Base-by-base conservation (phyloP, 2,113 vertebrate species). In the Megalops atlanticus region DNA sequence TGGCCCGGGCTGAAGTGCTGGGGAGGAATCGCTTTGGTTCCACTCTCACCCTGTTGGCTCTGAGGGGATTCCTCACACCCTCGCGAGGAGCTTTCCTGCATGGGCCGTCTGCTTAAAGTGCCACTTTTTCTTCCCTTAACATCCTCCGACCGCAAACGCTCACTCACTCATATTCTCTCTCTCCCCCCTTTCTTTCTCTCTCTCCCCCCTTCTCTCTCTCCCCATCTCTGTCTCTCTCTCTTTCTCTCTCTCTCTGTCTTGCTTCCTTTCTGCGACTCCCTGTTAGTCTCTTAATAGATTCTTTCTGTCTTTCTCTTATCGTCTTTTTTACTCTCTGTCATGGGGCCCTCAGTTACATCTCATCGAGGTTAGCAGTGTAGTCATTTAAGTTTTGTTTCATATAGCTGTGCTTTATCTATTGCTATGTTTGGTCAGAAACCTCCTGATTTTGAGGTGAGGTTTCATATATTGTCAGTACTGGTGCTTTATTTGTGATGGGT, bases 1-100 rank as follows among this genome's bases (percentile, higher is more conserved):
- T 40, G 8, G n/a, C n/a, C 84, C 74, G 80, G 68, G 81, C 83
- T 86, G 83, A 87, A 86, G 76, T 71, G 69, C 40, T 27, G 14
- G n/a, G 74, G 78, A 47, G 39, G 39, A 76, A 83, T 76, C 43
- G 35, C 64, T 40, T 75, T 31, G 39, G 68, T 54, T 77, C 41
- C 80, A 33, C 75, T 72, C 43, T n/a, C 43, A 10, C 38, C 75
- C 74, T 58, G 18, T 64, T 72, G 36, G 33, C 27, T 77, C 43
- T 72, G 76, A 76, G 81, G 68, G 81, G 81, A 77, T 72, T 77
- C 81, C 81, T 77, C 43, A 72, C 35, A 33, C 81, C 70, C 70
- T 73, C 70, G 38, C 15, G 49, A 72, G 69, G 70, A 52, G 45
- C 43, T 38, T n/a, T 38, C 81, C 36, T 54, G 68, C 64, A n/a